Base-by-base conservation (phyloP, 2,797 vertebrate genomes). In the Etheostoma perlongum region DNA sequence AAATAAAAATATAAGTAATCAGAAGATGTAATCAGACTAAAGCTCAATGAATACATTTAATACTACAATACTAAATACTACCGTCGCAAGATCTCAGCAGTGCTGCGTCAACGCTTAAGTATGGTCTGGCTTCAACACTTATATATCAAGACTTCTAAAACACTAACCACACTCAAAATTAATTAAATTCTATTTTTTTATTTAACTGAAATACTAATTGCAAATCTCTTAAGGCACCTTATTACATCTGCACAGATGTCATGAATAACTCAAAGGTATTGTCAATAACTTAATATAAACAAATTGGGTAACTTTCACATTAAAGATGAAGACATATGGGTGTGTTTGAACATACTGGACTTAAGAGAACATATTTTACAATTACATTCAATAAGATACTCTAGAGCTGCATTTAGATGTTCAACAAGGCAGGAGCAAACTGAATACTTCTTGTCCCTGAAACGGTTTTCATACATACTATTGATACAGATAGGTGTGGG, bases 141-240 rank as follows among this genome's bases (percentile, higher is more conserved):
- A 40, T 40, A 9, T 40, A 12, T 40, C 10, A 40, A 40, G 36
- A 40, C 11, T 11, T 40, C 36, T 40, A 40, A 40, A 40, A 40
- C 36, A 4, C 36, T 40, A 40, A 11, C 36, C 36, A 40, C 3
- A 40, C 33, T 36, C 33, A 36, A 36, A 36, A 36, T 40, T 40
- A 11, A 10, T 10, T 1, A 11, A 40, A 11, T 36, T 36, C 2
- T 11, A 10, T 40, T 40, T 36, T 36, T 94, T 94, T 94, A 93
- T 89, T 93, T 46, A 86, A 87, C 52, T 74, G 76, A 76, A 82
- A 83, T 60, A 64, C 74, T 48, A 90, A 84, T 80, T 85, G 66
- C 59, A 84, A 67, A 81, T 74, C 47, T 81, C 53, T 69, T 93
- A 94, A 95, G 94, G 94, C 94, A 95, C 93, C 72, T 90, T 84